A percentile compares a stretch with the other conserved stretches of the same genome.
Evolutionary conservation across 2,888 invertebrate genomes (phyloP).

Genomic region (Tetanocera ferruginea): DNA sequence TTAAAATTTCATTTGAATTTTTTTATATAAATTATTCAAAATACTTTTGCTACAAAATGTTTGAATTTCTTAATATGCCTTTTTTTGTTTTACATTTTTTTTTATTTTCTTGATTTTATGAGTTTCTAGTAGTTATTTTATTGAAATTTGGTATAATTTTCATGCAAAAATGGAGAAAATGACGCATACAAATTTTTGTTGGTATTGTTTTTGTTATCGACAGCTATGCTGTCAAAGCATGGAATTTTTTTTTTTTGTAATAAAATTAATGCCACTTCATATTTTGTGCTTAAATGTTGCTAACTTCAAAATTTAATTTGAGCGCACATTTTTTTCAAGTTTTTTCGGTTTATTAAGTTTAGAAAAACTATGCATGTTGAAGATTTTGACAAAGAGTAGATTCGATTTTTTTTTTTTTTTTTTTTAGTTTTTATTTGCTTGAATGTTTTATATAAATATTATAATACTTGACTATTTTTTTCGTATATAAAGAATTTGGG

Average conservation of each 20-base stretch:
- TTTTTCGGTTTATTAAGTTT: background rate
- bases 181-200: slow-evolving; percentile 4
- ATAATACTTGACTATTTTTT: slow-evolving; percentile 38
- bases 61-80: background rate
- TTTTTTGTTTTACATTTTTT: background rate
- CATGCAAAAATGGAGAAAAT: background rate
- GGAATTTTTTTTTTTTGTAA: background rate
- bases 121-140: background rate
- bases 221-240: background rate
- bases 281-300: background rate
- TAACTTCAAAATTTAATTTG: background rate
- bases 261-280: background rate
- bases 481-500: slow-evolving; percentile 19
- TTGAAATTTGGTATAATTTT: background rate
- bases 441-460: slow-evolving; percentile 42
- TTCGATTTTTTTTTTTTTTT: slow-evolving; percentile 19
- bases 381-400: background rate
- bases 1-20: background rate
- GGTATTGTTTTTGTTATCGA: slow-evolving; percentile 13
- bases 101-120: background rate
- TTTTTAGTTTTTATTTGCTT: background rate
- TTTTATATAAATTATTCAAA: background rate
- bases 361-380: background rate
- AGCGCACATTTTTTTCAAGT: background rate
- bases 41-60: slow-evolving; percentile 11